phyloP scores from a whole-genome alignment of 2,888 invertebrate genomes.

The Malthinus seriepunctatus region DNA sequence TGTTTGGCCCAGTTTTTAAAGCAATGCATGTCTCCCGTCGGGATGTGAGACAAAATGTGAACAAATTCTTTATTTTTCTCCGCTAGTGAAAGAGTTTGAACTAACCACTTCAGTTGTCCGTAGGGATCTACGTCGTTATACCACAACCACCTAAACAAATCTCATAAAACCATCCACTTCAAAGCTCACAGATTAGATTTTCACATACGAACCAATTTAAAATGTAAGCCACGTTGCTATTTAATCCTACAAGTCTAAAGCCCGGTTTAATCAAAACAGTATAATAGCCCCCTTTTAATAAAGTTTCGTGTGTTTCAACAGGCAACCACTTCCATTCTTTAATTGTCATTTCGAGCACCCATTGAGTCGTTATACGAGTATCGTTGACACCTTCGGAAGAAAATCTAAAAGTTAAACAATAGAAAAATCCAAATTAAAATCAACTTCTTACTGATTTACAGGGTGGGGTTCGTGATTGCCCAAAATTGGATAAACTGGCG shows the following conservation, averaged over 20 bases:
- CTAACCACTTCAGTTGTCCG: constrained; percentile 79
- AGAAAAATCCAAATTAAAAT: not conserved
- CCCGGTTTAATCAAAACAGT: constrained; percentile 69
- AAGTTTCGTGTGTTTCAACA: constrained; percentile 61
- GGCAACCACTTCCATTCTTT: constrained; percentile 76
- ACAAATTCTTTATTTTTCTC: constrained; percentile 74
- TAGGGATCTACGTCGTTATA: constrained; percentile 68
- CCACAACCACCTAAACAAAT: constrained; percentile 39
- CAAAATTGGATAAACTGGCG: constrained; percentile 62
- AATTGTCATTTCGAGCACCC: constrained; percentile 76
- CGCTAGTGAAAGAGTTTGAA: constrained; percentile 69
- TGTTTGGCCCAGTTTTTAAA: constrained; percentile 71
- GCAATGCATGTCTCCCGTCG: constrained; percentile 71
- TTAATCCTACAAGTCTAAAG: constrained; percentile 75
- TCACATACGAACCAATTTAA: constrained; percentile 2
- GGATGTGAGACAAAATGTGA: constrained; percentile 83
- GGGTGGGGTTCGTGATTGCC: constrained; percentile 78
- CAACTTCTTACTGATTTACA: constrained; percentile 71
- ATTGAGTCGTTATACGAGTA: constrained; percentile 60
- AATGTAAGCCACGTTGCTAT: constrained; percentile 78
- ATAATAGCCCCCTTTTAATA: constrained; percentile 77
- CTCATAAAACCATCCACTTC: not conserved
- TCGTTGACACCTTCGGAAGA: constrained; percentile 5
- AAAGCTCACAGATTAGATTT: constrained; percentile 31
- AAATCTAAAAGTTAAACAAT: not conserved